These are phyloP conservation scores for Diprion similis DNA, from an alignment of 1,140 invertebrate species.

Conservation along the genomic window DNA sequence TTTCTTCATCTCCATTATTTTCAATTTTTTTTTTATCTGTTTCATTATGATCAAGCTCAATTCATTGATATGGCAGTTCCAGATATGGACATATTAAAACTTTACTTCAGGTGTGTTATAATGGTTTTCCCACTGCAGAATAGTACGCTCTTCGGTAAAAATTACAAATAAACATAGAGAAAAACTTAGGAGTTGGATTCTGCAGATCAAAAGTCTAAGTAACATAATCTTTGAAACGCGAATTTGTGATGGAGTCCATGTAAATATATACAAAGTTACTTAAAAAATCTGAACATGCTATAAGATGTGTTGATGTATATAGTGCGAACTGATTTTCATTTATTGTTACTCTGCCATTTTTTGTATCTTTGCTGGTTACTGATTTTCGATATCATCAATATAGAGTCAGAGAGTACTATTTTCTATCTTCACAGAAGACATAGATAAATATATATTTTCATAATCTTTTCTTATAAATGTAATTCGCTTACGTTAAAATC, in stretches of 20 bases:
- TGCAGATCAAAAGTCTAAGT: slow-evolving; percentile 36
- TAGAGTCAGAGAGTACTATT: slow-evolving; percentile 63
- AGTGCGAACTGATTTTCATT: slow-evolving; percentile 35
- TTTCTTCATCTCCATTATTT: slow-evolving; percentile 46
- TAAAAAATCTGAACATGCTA: slow-evolving; percentile 43
- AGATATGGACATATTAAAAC: slow-evolving; percentile 60
- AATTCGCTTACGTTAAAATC: slow-evolving; percentile 61
- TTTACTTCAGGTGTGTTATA: slow-evolving; percentile 40
- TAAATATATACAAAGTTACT: slow-evolving; percentile 52
- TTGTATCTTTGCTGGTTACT: slow-evolving; percentile 43
- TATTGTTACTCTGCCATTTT: slow-evolving; percentile 49
- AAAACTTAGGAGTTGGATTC: slow-evolving; percentile 42
- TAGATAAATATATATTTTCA: slow-evolving; percentile 66
- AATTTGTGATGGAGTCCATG: slow-evolving; percentile 39
- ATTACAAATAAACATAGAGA: slow-evolving; percentile 39
- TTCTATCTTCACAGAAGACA: slow-evolving; percentile 70
- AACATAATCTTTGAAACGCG: slow-evolving; percentile 41
- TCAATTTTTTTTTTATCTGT: slow-evolving; percentile 41
- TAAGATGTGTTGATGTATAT: slow-evolving; percentile 41
- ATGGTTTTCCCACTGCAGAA: not conserved
- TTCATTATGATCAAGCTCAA: slow-evolving; percentile 59
- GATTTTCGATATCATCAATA: slow-evolving; percentile 59
- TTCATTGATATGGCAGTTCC: slow-evolving; percentile 69
- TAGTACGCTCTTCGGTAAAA: slow-evolving; percentile 26
- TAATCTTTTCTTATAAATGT: slow-evolving; percentile 64